Conservation (phyloP, 2,113 vertebrate species). For the Motacilla alba region DNA sequence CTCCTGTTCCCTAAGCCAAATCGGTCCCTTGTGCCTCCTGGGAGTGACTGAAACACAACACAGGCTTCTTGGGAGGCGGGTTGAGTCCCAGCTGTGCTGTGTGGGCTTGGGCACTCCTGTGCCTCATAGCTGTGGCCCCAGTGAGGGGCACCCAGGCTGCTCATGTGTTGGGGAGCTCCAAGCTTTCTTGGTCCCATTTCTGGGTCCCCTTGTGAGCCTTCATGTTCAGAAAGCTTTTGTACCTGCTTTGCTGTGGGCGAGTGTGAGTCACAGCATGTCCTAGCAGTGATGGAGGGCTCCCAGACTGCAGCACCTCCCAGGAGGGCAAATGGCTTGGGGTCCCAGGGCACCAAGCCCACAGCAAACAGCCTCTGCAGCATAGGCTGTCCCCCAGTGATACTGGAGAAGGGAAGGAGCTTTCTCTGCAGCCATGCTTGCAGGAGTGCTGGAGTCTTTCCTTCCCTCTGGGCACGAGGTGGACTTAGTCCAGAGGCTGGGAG, state of each 20-base stretch:
- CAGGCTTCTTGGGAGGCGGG: background rate
- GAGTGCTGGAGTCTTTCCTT: background rate
- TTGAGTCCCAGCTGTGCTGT: background rate
- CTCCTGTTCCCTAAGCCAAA: background rate
- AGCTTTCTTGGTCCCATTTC: background rate
- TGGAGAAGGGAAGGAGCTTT: background rate
- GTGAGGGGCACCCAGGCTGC: background rate
- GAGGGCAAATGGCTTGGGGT: background rate
- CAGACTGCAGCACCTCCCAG: background rate
- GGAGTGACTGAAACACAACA: background rate
- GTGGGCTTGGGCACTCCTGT: background rate
- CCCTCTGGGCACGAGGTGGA: background rate
- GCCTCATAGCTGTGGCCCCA: background rate
- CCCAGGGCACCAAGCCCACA: background rate
- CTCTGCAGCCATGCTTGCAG: background rate
- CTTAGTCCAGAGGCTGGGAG: background rate
- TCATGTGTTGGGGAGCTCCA: fast-evolving
- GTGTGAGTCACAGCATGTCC: background rate
- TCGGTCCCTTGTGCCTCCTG: background rate
- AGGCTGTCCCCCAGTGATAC: fast-evolving
- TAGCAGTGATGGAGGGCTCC: background rate
- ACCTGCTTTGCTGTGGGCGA: background rate
- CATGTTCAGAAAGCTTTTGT: background rate
- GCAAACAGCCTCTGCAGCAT: background rate
- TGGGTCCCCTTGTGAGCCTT: background rate